Conservation (phyloP, 2,113 vertebrate species). For the Psittacula cyanocephala region DNA sequence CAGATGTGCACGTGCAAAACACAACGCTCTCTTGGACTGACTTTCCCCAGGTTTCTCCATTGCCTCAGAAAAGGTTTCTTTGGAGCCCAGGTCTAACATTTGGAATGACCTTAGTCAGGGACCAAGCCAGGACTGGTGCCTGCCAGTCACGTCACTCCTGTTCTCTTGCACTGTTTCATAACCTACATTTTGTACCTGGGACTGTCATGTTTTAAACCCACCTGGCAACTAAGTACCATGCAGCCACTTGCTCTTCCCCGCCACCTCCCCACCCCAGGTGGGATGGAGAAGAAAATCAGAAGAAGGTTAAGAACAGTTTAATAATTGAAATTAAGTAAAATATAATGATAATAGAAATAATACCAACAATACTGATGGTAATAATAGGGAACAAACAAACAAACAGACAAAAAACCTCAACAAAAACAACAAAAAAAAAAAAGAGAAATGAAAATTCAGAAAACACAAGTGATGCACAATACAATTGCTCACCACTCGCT, state of each 20-base stretch:
- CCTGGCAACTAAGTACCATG: not conserved
- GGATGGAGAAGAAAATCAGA: not conserved
- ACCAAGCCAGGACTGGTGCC: not conserved
- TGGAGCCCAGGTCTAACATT: not conserved
- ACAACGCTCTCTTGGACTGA: not conserved
- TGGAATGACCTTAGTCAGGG: not conserved
- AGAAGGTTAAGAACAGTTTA: not conserved
- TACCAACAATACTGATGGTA: not conserved
- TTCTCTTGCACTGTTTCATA: not conserved
- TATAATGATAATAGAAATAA: not conserved
- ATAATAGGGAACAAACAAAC: not conserved
- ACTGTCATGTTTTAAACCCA: not conserved
- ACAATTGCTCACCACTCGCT: not conserved
- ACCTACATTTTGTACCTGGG: not conserved
- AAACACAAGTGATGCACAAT: not conserved
- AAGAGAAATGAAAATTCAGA: not conserved
- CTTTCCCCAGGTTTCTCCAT: not conserved
- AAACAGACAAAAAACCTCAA: too few species aligned
- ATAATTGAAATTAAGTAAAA: not conserved
- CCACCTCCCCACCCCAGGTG: not conserved
- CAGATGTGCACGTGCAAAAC: not conserved
- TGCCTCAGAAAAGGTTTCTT: not conserved
- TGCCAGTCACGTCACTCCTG: not conserved
- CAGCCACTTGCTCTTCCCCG: not conserved
- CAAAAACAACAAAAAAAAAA: too few species aligned